phyloP scores from a whole-genome alignment of 1,140 invertebrate species.

The Cotesia chilonis region DNA sequence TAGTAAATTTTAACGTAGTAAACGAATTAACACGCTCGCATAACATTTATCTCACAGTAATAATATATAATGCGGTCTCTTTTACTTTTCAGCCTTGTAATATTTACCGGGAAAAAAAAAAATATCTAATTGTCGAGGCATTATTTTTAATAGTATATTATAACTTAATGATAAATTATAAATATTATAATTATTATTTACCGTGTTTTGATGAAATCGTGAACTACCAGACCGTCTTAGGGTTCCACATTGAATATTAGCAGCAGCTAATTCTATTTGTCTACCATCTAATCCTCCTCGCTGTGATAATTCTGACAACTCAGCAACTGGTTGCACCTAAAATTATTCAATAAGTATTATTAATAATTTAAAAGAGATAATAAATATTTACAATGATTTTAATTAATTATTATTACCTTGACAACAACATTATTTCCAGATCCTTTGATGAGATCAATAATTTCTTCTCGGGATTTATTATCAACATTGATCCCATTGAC shows the following conservation, averaged over 20 bases:
- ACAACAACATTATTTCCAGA: constrained; percentile 84
- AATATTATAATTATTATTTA: constrained; percentile 57
- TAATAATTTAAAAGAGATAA: constrained; percentile 12
- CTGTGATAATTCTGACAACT: constrained; percentile 85
- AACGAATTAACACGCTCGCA: constrained; percentile 26
- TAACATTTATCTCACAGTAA: constrained; percentile 27
- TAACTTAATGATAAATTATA: not conserved
- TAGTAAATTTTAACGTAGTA: constrained; percentile 12
- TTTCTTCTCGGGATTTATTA: constrained; percentile 86
- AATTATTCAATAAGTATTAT: constrained; percentile 35
- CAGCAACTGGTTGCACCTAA: constrained; percentile 85
- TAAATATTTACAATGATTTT: not conserved
- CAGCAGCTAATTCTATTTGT: constrained; percentile 74
- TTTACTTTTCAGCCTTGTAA: too few relatives aligned
- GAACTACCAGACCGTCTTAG: constrained; percentile 80
- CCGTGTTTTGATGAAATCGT: constrained; percentile 75
- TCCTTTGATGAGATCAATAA: constrained; percentile 91
- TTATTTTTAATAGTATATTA: not conserved
- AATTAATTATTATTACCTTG: constrained; percentile 71
- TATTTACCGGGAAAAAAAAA: constrained; percentile 4
- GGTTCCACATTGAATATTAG: constrained; percentile 78
- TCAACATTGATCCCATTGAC: constrained; percentile 89
- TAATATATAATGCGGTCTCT: not conserved
- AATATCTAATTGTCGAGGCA: not conserved
- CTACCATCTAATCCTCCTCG: constrained; percentile 71